Evolutionary conservation across 2,797 vertebrate genomes (phyloP).

Genomic region (Sandelia bainsii): DNA sequence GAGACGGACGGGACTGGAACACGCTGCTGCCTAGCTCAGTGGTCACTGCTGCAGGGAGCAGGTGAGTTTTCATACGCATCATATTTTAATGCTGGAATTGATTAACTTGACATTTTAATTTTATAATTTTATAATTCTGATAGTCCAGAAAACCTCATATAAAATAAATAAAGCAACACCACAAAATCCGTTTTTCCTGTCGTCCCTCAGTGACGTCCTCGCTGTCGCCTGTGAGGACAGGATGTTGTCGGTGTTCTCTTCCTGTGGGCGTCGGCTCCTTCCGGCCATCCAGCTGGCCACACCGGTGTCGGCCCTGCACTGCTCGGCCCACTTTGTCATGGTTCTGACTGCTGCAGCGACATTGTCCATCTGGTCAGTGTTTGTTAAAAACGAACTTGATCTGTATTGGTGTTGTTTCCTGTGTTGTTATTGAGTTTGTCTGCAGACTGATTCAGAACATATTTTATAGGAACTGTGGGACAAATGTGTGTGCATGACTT

Average conservation of each 20-base stretch:
- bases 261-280: conserved; percentile 93
- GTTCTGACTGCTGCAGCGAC: conserved; percentile 91
- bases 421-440: not conserved
- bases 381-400: not conserved
- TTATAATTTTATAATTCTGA: no score
- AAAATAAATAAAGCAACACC: not conserved
- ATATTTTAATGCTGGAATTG: not conserved
- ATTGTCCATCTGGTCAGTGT: conserved; percentile 92
- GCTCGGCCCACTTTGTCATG: conserved; percentile 94
- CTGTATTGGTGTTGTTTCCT: not conserved
- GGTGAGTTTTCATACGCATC: conserved; percentile 70
- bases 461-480: no score
- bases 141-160: no score
- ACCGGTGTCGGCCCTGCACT: conserved; percentile 91
- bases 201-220: conserved; percentile 87
- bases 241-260: conserved; percentile 93
- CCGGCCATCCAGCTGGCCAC: conserved; percentile 92
- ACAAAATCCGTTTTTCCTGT: no score
- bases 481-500: no score
- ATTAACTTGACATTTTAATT: not conserved
- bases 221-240: conserved; percentile 94
- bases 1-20: conserved; percentile 94
- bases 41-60: conserved; percentile 91
- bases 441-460: not conserved
- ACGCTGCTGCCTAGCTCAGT: conserved; percentile 91